A percentile compares a stretch with the other conserved stretches of the same genome.
Evolutionary conservation across 2,888 invertebrate genomes (phyloP).

Genomic region (Coenonympha arcania): DNA sequence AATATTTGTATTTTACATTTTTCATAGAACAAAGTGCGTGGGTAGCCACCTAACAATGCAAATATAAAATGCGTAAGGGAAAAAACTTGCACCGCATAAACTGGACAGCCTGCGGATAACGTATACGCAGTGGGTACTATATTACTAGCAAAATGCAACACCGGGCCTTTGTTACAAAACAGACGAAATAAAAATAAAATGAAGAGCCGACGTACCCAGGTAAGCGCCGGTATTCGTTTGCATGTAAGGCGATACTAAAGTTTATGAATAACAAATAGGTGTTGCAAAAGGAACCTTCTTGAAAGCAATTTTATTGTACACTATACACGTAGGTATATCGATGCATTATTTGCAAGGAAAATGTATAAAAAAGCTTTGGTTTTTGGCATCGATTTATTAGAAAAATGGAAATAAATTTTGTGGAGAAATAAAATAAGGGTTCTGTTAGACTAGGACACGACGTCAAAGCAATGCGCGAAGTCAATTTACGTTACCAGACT

Average conservation of each 20-base stretch:
- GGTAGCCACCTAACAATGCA: not conserved
- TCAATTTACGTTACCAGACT: no score
- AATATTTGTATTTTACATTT: slow-evolving; percentile 1
- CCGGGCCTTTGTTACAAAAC: slow-evolving; percentile 2
- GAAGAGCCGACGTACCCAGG: no score
- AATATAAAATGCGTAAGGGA: not conserved
- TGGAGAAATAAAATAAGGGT: no score
- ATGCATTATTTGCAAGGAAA: not conserved
- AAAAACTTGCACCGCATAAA: not conserved
- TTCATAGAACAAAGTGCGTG: not conserved
- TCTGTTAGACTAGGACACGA: no score
- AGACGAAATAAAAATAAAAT: slow-evolving; percentile 4
- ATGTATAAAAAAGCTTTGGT: no score
- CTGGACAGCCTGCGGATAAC: not conserved
- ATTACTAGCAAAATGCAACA: slow-evolving; percentile 3
- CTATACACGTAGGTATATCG: no score
- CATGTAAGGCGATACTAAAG: not conserved
- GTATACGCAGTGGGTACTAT: no score
- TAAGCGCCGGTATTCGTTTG: not conserved
- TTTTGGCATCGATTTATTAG: no score
- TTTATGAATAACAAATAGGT: not conserved
- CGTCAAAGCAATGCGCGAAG: no score
- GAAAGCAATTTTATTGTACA: not conserved
- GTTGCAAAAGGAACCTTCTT: not conserved
- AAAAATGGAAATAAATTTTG: no score